A percentile compares a stretch with the other conserved stretches of the same genome.
Conservation (phyloP, 2,113 vertebrate species). For the Psilopsiagon aymara region DNA sequence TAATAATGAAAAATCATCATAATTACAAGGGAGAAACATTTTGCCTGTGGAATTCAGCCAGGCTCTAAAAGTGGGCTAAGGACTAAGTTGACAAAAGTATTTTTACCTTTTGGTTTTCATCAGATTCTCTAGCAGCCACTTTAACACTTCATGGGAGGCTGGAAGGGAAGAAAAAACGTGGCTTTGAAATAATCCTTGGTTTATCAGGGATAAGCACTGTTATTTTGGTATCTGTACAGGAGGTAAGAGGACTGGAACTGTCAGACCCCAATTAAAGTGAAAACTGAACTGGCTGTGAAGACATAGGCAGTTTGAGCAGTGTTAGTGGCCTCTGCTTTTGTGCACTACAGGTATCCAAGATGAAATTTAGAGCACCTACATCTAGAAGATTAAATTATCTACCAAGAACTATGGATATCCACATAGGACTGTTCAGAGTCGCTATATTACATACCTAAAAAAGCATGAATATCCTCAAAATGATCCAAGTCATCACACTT, state of each 20-base stretch:
- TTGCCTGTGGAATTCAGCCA: not conserved
- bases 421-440: not conserved
- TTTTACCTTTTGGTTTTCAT: not conserved
- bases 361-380: not conserved
- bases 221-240: not conserved
- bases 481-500: not conserved
- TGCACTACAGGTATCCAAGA: not conserved
- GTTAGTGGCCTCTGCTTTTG: not conserved
- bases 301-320: not conserved
- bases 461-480: not conserved
- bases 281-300: not conserved
- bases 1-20: slow-evolving; percentile 15
- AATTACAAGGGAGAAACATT: not conserved
- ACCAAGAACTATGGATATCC: not conserved
- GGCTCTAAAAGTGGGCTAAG: not conserved
- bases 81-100: not conserved
- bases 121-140: not conserved
- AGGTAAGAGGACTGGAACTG: not conserved
- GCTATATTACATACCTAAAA: not conserved
- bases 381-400: not conserved
- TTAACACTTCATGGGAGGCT: not conserved
- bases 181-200: not conserved
- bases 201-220: not conserved
- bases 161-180: not conserved
- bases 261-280: not conserved